Percentiles rank a stretch among this genome's conserved stretches.
These are phyloP conservation scores for Cynopterus brachyotis DNA, from an alignment of 2,113 vertebrate species.

Conservation along the genomic window DNA sequence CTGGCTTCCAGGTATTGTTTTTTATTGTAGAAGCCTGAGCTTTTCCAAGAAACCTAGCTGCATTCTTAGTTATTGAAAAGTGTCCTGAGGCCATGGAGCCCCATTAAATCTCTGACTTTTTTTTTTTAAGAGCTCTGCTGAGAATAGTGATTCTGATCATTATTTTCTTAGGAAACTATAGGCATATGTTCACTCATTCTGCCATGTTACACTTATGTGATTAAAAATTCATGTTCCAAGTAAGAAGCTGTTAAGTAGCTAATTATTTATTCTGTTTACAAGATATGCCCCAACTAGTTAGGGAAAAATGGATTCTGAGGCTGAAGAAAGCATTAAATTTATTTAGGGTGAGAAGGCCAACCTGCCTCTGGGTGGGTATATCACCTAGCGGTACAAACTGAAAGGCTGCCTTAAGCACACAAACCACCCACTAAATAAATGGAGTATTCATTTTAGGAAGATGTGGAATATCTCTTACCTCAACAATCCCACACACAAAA, in stretches of 20 bases:
- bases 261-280: constrained; percentile 73
- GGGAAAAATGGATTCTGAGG: constrained; percentile 52
- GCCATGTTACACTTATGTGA: constrained; percentile 45
- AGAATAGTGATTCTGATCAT: constrained; percentile 60
- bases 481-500: background rate
- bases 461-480: background rate
- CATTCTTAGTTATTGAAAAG: background rate
- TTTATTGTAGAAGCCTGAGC: background rate
- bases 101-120: constrained; percentile 2
- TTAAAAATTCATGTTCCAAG: constrained; percentile 72
- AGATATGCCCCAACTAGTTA: constrained; percentile 54
- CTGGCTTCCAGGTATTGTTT: background rate
- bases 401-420: constrained; percentile 19
- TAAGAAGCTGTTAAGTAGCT: constrained; percentile 66
- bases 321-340: constrained; percentile 53
- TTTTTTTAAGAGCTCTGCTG: constrained; percentile 20
- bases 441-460: constrained; percentile 9
- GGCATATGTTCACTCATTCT: constrained; percentile 71
- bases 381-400: constrained; percentile 51
- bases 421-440: constrained; percentile 54
- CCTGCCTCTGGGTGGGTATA: constrained; percentile 47
- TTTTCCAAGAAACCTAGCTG: background rate
- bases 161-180: constrained; percentile 70
- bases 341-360: constrained; percentile 53
- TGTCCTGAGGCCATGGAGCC: constrained; percentile 45